Base-by-base conservation (phyloP, 1,140 invertebrate species). In the Drosophila ananassae region DNA sequence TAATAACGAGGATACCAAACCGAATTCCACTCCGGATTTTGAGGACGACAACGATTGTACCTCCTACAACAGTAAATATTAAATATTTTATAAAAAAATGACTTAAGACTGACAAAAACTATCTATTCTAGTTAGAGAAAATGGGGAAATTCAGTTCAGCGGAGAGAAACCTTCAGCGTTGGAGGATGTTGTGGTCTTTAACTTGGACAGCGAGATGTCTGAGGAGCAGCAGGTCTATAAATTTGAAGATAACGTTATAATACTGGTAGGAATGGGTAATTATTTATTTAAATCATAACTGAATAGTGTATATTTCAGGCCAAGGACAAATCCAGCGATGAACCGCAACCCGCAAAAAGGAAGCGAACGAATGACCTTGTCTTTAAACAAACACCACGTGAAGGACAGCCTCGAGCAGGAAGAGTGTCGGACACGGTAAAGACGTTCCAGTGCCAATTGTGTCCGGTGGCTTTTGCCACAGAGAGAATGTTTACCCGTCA, bases 401-500 rank as follows among this genome's bases (percentile, higher is more conserved):
- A 10, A 17, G 1, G 34, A 0, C 62, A 55, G 13, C 51, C 39
- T 0, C 72, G 13, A 12, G 66, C 57, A 8, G 83, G 52, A 41
- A 77, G 90, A 0, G 52, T 25, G 34, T 87, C 76, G 17, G 82
- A 91, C 32, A 91, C 89, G 1, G 30, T 94, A 3, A 94, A 94
- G 60, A 92, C 93, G 8, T 94, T 94, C 32, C 91, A 93, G 64
- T 94, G 94, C 28, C 92, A 93, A 13, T 91, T 93, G 51, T 94
- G 94, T 72, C 93, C 94, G 0, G 93, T 93, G 72, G 92, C 93
- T 1, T 94, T 94, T 69, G 93, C 93, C 6, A 91, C 93, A 25
- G 83, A 93, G 69, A 93, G 93, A 50, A 93, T 95, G 77, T 71
- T 95, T 6, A 93, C 93, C 24, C 93, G 94, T 51, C 95, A 95